Evolutionary conservation across 1,140 invertebrate species (phyloP).

Genomic region (Atta texana): DNA sequence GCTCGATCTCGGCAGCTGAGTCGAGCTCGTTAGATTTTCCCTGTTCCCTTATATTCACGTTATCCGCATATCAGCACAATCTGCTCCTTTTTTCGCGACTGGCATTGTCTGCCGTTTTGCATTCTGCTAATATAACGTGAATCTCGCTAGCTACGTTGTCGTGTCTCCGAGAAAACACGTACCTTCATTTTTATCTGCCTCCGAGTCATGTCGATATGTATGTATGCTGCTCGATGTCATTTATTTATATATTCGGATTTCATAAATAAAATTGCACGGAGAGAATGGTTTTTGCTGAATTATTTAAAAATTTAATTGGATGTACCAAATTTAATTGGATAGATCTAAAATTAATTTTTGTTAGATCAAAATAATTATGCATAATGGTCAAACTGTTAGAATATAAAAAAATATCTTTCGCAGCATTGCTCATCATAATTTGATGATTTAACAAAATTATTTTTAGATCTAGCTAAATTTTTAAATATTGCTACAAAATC

Average conservation of each 20-base stretch:
- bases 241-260: not conserved
- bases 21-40: constrained; percentile 81
- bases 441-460: no score
- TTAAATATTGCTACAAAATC: no score
- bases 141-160: constrained; percentile 20
- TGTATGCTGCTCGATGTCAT: not conserved
- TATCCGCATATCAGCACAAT: constrained; percentile 62
- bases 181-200: constrained; percentile 39
- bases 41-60: constrained; percentile 79
- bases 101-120: constrained; percentile 34
- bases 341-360: no score
- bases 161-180: constrained; percentile 25
- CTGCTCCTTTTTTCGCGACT: constrained; percentile 35
- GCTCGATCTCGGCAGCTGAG: constrained; percentile 70
- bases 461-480: no score
- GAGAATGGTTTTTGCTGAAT: no score
- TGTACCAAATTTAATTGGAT: no score
- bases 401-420: no score
- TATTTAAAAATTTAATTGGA: no score
- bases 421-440: no score
- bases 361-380: no score
- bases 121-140: constrained; percentile 45
- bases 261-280: not conserved
- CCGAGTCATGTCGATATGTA: constrained; percentile 20
- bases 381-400: no score